Evolutionary conservation across 2,888 invertebrate genomes (phyloP).

Genomic region (Corythucha ciliata): DNA sequence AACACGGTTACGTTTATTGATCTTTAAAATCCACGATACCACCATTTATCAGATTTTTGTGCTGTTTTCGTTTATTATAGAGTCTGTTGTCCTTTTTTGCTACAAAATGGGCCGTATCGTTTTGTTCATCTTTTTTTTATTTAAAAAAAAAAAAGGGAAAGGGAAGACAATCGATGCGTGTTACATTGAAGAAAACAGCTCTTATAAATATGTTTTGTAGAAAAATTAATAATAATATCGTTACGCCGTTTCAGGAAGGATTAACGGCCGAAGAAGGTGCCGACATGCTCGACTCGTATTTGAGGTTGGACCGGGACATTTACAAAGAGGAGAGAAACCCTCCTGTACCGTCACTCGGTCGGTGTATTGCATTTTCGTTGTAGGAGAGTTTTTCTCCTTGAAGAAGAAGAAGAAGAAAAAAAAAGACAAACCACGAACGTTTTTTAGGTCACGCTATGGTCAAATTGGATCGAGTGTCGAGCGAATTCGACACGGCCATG

Average conservation of each 20-base stretch:
- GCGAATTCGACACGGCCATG: slow-evolving; percentile 32
- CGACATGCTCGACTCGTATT: slow-evolving; percentile 36
- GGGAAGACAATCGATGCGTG: too few relatives aligned
- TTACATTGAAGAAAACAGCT: too few relatives aligned
- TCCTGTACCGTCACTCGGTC: slow-evolving; percentile 37
- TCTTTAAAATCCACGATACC: too few relatives aligned
- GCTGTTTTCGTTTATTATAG: too few relatives aligned
- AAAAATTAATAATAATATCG: too few relatives aligned
- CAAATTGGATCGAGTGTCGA: slow-evolving; percentile 34
- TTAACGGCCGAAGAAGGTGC: slow-evolving; percentile 30
- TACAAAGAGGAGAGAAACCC: slow-evolving; percentile 37
- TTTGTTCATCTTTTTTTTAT: too few relatives aligned
- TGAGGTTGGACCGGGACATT: slow-evolving; percentile 36
- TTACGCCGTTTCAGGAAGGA: slow-evolving; percentile 22
- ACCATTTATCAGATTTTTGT: too few relatives aligned
- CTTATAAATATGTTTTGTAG: too few relatives aligned
- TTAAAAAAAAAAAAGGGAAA: too few relatives aligned
- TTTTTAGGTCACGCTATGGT: slow-evolving; percentile 35
- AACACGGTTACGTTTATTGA: too few relatives aligned
- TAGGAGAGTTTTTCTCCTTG: not conserved
- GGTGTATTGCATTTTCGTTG: not conserved
- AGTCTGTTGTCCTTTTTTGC: too few relatives aligned
- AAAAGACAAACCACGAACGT: not conserved
- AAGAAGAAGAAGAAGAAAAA: not conserved
- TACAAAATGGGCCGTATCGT: too few relatives aligned